phyloP scores from a whole-genome alignment of 1,140 invertebrate genomes.

The Uloborus diversus region DNA sequence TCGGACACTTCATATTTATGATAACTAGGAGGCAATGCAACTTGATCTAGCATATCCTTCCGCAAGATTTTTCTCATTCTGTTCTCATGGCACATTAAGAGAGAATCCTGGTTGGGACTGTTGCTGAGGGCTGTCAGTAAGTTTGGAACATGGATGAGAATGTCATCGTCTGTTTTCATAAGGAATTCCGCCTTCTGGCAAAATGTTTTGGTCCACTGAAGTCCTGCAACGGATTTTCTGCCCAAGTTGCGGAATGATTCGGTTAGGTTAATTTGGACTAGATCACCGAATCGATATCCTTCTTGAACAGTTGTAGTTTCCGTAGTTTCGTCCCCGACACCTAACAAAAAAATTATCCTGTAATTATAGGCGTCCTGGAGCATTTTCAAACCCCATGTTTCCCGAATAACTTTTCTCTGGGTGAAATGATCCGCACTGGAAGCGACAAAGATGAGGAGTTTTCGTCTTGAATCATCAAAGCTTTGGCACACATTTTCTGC shows the following conservation, averaged over 20 bases:
- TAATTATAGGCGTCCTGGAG: conserved; percentile 59
- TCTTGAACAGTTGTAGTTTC: conserved; percentile 58
- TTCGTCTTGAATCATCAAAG: conserved; percentile 29
- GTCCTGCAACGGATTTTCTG: conserved; percentile 65
- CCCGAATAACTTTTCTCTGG: conserved; percentile 57
- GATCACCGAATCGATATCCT: conserved; percentile 65
- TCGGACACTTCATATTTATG: conserved; percentile 57
- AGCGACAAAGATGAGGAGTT: conserved; percentile 58
- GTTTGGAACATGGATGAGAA: conserved; percentile 65
- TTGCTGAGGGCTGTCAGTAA: conserved; percentile 45
- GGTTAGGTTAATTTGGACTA: conserved; percentile 65
- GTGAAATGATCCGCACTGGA: conserved; percentile 55
- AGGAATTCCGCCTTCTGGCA: conserved; percentile 63
- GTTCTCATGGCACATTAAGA: conserved; percentile 60
- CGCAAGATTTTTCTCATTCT: conserved; percentile 56
- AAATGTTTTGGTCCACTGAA: conserved; percentile 64
- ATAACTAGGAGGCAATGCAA: conserved; percentile 10
- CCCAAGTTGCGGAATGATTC: conserved; percentile 67
- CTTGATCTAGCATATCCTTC: conserved; percentile 21
- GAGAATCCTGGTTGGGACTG: conserved; percentile 4
- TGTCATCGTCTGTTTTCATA: conserved; percentile 68
- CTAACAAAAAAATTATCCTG: conserved; percentile 59
- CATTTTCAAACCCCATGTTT: conserved; percentile 59
- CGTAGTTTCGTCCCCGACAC: background rate
- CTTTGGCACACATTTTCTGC: conserved; percentile 35